Base-by-base conservation (phyloP, 2,888 invertebrate genomes). In the Stegana nigrithorax region DNA sequence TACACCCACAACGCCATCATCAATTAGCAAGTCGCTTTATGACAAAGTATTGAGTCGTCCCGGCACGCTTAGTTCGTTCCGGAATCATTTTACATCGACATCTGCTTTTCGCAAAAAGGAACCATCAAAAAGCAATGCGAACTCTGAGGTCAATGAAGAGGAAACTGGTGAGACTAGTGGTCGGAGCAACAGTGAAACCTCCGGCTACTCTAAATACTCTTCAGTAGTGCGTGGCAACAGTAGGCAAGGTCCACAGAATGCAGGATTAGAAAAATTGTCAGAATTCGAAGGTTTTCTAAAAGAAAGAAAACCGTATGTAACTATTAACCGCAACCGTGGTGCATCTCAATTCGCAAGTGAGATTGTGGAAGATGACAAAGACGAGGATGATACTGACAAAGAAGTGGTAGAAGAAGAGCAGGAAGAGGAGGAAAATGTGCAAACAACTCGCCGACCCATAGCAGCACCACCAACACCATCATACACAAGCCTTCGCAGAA, bases 1-100 rank as follows among this genome's bases (percentile, higher is more conserved):
- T 21, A 74, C 73, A 44, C 69, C 83, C 0, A 83, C 84, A 7
- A 91, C 92, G 0, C 89, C 91, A 8, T 87, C 91, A 0, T 86
- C 90, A 0, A 91, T 93, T 72, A 93, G 92, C 83, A 91, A 92
- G 83, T 91, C 89, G 47, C 86, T 94, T 1, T 93, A 92, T 78
- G 91, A 94, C 78, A 90, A 91, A 74, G 93, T 94, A 1, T 84
- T 94, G 2, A 89, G 82, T 64, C 79, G 83, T 2, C 83, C 85
- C 0, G 82, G 79, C 17, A 73, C 79, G 5, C 69, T 81, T 12
- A 83, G 68, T 27, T 79, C 84, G 0, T 78, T 84, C 47, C 81
- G 44, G 12, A 55, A 55, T 55, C 53, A 55, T 12, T 55, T 55
- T 2, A 55, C 53, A 3, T 55, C 53, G 2, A 55, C 21, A n/a